Evolutionary conservation across 2,888 invertebrate species (phyloP).

Genomic region (Isotomurus palustris): DNA sequence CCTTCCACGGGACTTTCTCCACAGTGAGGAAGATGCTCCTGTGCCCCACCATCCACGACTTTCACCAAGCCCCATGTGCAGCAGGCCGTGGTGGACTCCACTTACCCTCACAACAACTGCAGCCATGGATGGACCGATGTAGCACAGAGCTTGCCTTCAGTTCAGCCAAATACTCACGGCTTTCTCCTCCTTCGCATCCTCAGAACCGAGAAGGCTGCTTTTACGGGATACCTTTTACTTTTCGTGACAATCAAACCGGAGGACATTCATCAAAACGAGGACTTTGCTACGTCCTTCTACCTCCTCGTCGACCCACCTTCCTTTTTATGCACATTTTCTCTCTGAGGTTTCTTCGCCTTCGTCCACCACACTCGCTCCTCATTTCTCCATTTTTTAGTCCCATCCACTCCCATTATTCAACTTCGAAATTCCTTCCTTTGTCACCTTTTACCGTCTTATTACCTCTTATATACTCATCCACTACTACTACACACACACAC

Average conservation of each 20-base stretch:
- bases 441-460: neutral
- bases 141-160: conserved; percentile 4
- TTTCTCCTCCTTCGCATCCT: neutral
- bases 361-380: neutral
- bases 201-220: neutral
- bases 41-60: too few relatives aligned
- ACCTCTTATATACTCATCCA: too few relatives aligned
- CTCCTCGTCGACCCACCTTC: too few relatives aligned
- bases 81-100: too few relatives aligned
- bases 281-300: too few relatives aligned
- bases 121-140: neutral
- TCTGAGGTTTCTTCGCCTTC: too few relatives aligned
- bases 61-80: too few relatives aligned
- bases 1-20: neutral
- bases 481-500: too few relatives aligned
- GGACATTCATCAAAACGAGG: conserved; percentile 21
- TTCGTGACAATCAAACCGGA: conserved; percentile 24
- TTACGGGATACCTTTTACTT: neutral
- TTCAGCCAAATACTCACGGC: conserved; percentile 24
- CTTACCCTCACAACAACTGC: too few relatives aligned
- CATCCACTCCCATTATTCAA: conserved; percentile 1
- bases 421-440: conserved; percentile 1
- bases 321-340: too few relatives aligned
- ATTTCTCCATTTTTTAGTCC: neutral
- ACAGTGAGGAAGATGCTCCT: neutral